A percentile compares a stretch with the other conserved stretches of the same genome.
Evolutionary conservation across 2,113 vertebrate species (phyloP).

Genomic region (Alosa alosa): DNA sequence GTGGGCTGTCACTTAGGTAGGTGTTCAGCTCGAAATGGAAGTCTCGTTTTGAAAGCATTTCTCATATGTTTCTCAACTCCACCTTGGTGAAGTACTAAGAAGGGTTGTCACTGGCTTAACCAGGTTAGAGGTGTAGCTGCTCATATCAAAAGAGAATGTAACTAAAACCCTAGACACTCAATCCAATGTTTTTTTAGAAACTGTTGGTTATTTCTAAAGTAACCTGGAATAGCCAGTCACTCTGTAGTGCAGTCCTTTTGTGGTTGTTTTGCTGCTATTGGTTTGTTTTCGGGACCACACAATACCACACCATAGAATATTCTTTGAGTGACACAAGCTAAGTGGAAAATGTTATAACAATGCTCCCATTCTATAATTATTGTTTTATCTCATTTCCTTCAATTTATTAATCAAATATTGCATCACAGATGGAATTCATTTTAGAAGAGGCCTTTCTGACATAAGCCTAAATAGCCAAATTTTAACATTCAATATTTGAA

Average conservation of each 20-base stretch:
- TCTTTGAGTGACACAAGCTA: background rate
- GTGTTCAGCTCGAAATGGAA: background rate
- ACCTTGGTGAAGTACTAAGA: background rate
- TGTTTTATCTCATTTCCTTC: constrained; percentile 7
- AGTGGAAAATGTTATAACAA: background rate
- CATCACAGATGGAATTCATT: constrained; percentile 15
- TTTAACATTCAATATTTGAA: background rate
- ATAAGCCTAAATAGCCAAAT: background rate
- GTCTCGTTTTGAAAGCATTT: background rate
- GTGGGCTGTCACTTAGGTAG: background rate
- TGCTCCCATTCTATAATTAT: constrained; percentile 18
- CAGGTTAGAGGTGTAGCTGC: too few species aligned
- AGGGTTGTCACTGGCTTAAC: background rate
- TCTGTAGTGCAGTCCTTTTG: too few species aligned
- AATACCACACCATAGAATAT: background rate
- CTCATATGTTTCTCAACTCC: background rate
- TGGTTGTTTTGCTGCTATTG: background rate
- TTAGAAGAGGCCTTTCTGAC: constrained; percentile 24
- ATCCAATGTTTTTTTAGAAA: too few species aligned
- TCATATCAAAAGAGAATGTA: too few species aligned
- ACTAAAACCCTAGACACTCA: too few species aligned
- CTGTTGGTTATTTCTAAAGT: too few species aligned
- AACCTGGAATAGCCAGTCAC: too few species aligned
- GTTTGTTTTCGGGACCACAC: background rate
- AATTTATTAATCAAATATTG: constrained; percentile 25